Base-by-base conservation (phyloP, 2,888 invertebrate genomes). In the Dichetophora obliterata region DNA sequence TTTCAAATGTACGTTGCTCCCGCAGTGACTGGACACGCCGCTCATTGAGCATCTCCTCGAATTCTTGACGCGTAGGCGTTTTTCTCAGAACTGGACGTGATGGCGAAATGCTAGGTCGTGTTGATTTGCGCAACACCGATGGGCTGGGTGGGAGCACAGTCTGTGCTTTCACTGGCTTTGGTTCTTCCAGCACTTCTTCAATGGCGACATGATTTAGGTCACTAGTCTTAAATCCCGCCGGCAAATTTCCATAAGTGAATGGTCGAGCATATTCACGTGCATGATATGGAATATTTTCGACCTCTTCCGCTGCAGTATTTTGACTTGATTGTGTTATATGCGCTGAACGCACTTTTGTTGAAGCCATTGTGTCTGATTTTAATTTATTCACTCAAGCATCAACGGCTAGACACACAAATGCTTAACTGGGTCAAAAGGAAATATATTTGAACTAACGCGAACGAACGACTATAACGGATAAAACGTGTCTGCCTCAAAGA, bases 251-350 rank as follows among this genome's bases (percentile, higher is more conserved):
- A 92, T 96, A 97, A 34, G 95, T 95, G 90, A 96, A 96, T 72
- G 96, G 96, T 81, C 94, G 93, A 83, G 95, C 95, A 90, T 96
- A 94, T 81, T 95, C 93, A 82, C 96, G 92, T 83, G 96, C 96
- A 93, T 96, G 96, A 89, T 97, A 96, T 80, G 96, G 96, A 87
- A 95, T 95, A 79, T 81, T 83, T 50, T 86, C 85, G 14, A 77
- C 37, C 22, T 83, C 83, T 5, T 85, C 84, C 5, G 78, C 81
- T 14, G 68, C 77, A 75, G 52, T 63, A 24, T 57, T 59, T 24
- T 73, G 66, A 11, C 52, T 19, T 31, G 61, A 61, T 24, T 22
- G 63, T 31, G 31, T 16, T 24, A 24, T 59, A 27, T 0, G 27
- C 16, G 34, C 1, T 16, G 71, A 24, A 14, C 43, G 5, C 2